phyloP scores from a whole-genome alignment of 2,888 invertebrate species.

The Tillus elongatus region DNA sequence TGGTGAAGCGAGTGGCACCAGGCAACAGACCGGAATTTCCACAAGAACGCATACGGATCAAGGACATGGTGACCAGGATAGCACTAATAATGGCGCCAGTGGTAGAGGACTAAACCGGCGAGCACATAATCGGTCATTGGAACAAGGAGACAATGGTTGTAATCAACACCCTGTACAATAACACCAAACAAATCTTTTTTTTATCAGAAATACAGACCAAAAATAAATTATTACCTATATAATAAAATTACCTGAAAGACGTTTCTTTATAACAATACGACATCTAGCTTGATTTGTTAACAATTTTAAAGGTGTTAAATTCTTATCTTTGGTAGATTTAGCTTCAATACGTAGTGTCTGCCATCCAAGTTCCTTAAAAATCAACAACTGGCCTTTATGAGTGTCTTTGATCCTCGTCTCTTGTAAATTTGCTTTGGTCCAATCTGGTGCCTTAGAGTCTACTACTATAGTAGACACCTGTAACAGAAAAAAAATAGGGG shows the following conservation, averaged over 20 bases:
- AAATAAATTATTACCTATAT: no score
- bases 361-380: conserved; percentile 97
- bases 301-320: conserved; percentile 79
- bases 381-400: conserved; percentile 77
- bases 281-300: conserved; percentile 91
- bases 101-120: no score
- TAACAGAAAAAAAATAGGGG: conserved; percentile 27
- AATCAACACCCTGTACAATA: no score
- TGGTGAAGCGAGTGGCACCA: no score
- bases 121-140: no score
- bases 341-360: conserved; percentile 95
- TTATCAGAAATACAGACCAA: neutral
- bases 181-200: no score
- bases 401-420: conserved; percentile 87
- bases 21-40: no score
- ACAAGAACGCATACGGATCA: no score
- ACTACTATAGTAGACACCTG: conserved; percentile 88
- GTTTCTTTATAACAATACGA: conserved; percentile 91
- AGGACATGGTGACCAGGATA: no score
- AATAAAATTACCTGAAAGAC: conserved; percentile 68
- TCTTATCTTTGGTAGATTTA: conserved; percentile 65
- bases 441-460: conserved; percentile 88
- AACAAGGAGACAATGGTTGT: no score
- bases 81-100: no score
- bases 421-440: conserved; percentile 78